Evolutionary conservation across 2,888 invertebrate species (phyloP), one percentile per base, ranked within the genome.

Genomic region (Andrena trimmerana): DNA sequence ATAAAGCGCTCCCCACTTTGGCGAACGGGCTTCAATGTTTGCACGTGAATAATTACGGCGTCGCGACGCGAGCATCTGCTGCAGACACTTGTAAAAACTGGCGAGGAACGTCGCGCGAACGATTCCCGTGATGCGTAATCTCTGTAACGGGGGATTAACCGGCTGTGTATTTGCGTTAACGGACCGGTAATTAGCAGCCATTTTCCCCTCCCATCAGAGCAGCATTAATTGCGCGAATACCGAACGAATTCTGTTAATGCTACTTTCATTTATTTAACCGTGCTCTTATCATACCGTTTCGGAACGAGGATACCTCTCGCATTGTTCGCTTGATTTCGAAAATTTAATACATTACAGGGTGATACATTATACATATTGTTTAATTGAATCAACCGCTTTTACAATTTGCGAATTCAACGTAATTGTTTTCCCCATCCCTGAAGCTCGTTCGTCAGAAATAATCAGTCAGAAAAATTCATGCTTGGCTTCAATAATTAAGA

Each of bases 31-130:
- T 60, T 29, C 70, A 48, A 60, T 75, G 70, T 76, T 84, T 70
- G 68, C 74, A 63, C 48, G 67, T 71, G 85, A 74, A 75, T 82
- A 85, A 87, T 86, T 82, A 83, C 69, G 60, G 33, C 77, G 54
- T 68, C 27, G 76, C 52, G 52, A 65, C 33, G 67, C 71, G 50
- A 71, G 75, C 66, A 72, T 86, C 69, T 65, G 73, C 54, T 50
- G n/a, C 50, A 27, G 31, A 54, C 63, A 36, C 81, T 77, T 75
- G 78, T 57, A 82, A 81, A 85, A 86, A 83, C 78, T 57, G 66
- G 29, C 42, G 66, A 66, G 66, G 73, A 62, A 57, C 10, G 24
- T 57, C 36, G 27, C 33, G 29, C 16, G 59, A 27, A 65, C 42
- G 63, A 73, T 62, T 60, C 48, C 60, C 20, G 65, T 42, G 27